Base-by-base conservation (phyloP, 2,113 vertebrate genomes). In the Phylloscopus trochiloides region DNA sequence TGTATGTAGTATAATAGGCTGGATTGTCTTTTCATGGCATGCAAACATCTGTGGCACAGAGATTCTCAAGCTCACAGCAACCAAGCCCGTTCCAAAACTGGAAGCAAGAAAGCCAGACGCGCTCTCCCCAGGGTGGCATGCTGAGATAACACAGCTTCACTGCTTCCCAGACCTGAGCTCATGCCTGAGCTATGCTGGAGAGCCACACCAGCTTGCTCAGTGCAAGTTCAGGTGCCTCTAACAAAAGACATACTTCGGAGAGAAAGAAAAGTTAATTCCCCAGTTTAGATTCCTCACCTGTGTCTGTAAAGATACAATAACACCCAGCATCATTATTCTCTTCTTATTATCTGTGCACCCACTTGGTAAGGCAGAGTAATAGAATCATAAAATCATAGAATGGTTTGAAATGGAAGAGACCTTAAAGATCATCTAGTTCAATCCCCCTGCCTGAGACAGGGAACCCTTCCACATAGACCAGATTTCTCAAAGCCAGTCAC, bases 41-140 rank as follows among this genome's bases (percentile, higher is more conserved):
- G 75, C 8, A 5, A 93, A 96, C 94, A 97, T 97, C 96, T 97
- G 96, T 92, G 90, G 67, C 59, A 92, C 95, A 97, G 94, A 96
- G 94, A 93, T 93, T 94, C 86, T 40, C 75, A 80, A 92, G 51
- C 67, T 92, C 36, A 1, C 86, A 94, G 75, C 32, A 83, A 66
- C 58, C 25, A 70, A 76, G 47, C 47, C 32, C 32, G 18, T 73
- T 92, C 88, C 88, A 92, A 90, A 92, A 79, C 67, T 88, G 47
- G 54, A 97, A 92, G 75, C 82, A 74, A 66, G 55, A 92, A 93
- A 94, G 63, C 67, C 95, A 97, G 95, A 94, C 54, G 2, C 11
- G 1, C 67, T 92, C 88, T 97, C 91, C 92, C 94, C 86, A 58
- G 91, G 92, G 86, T 93, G 79, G 75, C 92, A 66, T 59, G 86